A percentile compares a stretch with the other conserved stretches of the same genome.
Evolutionary conservation across 2,888 invertebrate species (phyloP).

Genomic region (Geophilus truncorum): DNA sequence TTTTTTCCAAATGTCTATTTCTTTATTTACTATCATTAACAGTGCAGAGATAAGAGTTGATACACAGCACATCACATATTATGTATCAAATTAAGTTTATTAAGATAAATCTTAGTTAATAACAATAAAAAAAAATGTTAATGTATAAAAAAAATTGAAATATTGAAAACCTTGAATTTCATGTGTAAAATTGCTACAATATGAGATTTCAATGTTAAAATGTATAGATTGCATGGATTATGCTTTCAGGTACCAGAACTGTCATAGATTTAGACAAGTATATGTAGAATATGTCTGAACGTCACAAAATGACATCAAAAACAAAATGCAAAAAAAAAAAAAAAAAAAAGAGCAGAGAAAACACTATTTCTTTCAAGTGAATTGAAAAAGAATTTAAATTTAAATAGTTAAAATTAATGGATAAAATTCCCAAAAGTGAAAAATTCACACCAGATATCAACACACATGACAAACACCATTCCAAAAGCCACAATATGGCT

Average conservation of each 20-base stretch:
- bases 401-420: not conserved
- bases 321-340: not conserved
- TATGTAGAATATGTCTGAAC: not conserved
- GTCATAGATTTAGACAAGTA: not conserved
- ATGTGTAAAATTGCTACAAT: not conserved
- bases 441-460: constrained; percentile 27
- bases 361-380: not conserved
- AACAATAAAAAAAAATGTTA: not conserved
- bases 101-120: not conserved
- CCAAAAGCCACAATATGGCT: constrained; percentile 4
- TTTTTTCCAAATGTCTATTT: too few species aligned
- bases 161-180: not conserved
- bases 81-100: too few species aligned
- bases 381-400: not conserved
- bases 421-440: constrained; percentile 17
- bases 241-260: not conserved
- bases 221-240: constrained; percentile 1
- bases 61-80: not conserved
- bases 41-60: too few species aligned
- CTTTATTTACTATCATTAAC: not conserved
- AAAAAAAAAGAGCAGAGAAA: not conserved
- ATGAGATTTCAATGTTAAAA: not conserved
- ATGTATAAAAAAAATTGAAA: too few species aligned
- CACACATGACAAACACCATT: constrained; percentile 24
- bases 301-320: not conserved